Percentiles rank a stretch among this genome's conserved stretches.
phyloP scores from a whole-genome alignment of 2,888 invertebrate genomes.

The Synanthedon myopaeformis region DNA sequence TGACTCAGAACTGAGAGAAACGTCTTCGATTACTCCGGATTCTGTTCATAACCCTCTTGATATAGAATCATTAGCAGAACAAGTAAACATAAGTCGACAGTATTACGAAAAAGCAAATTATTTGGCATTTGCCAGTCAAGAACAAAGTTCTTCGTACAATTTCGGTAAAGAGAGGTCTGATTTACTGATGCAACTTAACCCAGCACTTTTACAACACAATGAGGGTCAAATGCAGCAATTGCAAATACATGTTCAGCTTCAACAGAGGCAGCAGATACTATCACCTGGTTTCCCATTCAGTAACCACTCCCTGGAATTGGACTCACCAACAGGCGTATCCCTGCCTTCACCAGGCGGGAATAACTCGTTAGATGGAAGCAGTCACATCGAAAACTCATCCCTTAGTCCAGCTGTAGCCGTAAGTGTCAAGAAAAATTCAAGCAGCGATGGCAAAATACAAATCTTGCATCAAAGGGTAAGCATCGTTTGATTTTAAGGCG shows the following conservation, averaged over 20 bases:
- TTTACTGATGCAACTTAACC: conserved; percentile 70
- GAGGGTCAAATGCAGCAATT: conserved; percentile 75
- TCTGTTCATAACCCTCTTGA: conserved; percentile 74
- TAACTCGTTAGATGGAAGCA: conserved; percentile 76
- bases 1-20: conserved; percentile 76
- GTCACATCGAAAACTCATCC: conserved; percentile 70
- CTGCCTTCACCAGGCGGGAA: conserved; percentile 84
- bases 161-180: conserved; percentile 74
- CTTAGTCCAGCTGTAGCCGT: conserved; percentile 76
- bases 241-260: conserved; percentile 78
- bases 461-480: conserved; percentile 92
- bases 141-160: conserved; percentile 70
- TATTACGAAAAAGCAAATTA: conserved; percentile 62
- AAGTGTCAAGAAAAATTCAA: conserved; percentile 74
- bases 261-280: conserved; percentile 74
- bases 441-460: conserved; percentile 72
- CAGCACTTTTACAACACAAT: conserved; percentile 62
- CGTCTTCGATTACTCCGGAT: conserved; percentile 78
- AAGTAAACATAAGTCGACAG: conserved; percentile 73
- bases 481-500: conserved; percentile 72
- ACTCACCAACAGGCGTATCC: conserved; percentile 80
- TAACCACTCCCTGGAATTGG: conserved; percentile 78
- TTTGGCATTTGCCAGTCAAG: conserved; percentile 57
- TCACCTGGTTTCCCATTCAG: conserved; percentile 73
- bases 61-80: conserved; percentile 83